Evolutionary conservation across 2,797 vertebrate genomes (phyloP).

Genomic region (Martes flavigula): DNA sequence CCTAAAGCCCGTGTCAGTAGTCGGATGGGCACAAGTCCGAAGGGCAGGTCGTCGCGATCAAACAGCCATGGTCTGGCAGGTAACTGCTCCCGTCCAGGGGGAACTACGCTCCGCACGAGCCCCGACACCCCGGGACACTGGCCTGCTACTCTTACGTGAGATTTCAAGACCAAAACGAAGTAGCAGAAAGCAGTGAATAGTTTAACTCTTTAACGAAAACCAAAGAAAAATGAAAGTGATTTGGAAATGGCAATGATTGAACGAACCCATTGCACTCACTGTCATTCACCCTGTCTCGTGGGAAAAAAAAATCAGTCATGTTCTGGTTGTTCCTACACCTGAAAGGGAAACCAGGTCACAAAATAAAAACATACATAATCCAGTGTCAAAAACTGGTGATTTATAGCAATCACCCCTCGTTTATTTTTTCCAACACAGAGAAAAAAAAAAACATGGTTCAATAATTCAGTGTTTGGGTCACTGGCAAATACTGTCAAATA

Average conservation of each 20-base stretch:
- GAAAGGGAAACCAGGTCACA: conserved; percentile 10
- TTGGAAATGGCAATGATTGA: conserved; percentile 3
- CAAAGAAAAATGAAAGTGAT: background rate
- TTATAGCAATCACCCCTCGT: background rate
- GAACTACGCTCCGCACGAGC: fast-evolving
- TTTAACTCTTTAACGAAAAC: background rate
- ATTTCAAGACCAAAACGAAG: background rate
- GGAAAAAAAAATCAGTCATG: background rate
- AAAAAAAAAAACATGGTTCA: background rate
- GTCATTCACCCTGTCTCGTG: background rate
- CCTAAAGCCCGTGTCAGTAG: background rate
- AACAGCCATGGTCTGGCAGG: fast-evolving
- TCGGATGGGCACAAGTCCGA: background rate
- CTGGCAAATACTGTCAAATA: conserved; percentile 4
- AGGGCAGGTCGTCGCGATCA: too few relatives aligned
- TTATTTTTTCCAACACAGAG: conserved; percentile 58
- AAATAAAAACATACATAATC: conserved; percentile 8
- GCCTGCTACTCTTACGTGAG: background rate
- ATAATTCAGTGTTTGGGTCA: conserved; percentile 15
- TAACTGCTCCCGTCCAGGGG: fast-evolving
- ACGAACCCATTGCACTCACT: background rate
- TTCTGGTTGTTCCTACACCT: background rate
- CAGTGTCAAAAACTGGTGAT: conserved; percentile 57
- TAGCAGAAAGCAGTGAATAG: background rate
- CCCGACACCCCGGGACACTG: too few relatives aligned